These are phyloP conservation scores for Callithrix jacchus DNA, from an alignment of 2,113 vertebrate genomes.

Conservation along the genomic window DNA sequence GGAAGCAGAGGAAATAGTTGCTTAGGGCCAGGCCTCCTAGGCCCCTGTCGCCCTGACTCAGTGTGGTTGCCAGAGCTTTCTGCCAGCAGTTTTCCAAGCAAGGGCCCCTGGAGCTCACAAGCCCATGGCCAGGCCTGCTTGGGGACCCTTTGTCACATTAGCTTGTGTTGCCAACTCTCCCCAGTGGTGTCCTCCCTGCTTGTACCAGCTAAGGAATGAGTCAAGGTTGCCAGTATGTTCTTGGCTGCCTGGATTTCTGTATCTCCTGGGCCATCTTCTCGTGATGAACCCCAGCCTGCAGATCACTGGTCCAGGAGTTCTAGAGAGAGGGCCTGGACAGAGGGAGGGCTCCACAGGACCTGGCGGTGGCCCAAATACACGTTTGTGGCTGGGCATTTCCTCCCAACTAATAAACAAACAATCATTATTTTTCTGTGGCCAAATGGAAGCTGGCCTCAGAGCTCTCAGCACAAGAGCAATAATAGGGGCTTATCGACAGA, in stretches of 20 bases:
- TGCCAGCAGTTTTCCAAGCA: neutral
- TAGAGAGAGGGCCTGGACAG: neutral
- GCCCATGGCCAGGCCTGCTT: neutral
- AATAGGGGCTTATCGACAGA: conserved; percentile 30
- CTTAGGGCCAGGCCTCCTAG: neutral
- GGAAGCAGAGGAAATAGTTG: neutral
- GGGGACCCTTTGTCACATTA: neutral
- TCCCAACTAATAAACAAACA: conserved; percentile 53
- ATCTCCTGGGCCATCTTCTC: neutral
- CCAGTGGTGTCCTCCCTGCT: no score
- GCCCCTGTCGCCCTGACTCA: accelerated
- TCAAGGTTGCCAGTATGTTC: neutral
- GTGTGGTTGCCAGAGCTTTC: neutral
- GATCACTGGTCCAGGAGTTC: accelerated
- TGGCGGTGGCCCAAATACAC: neutral
- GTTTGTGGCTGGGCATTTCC: neutral
- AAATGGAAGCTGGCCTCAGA: conserved; percentile 39
- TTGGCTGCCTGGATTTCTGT: neutral
- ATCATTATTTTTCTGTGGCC: conserved; percentile 57
- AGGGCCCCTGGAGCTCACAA: neutral
- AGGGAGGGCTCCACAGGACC: neutral
- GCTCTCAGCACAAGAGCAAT: conserved; percentile 24
- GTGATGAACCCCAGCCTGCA: neutral
- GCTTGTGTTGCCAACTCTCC: neutral
- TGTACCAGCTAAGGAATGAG: neutral